Evolutionary conservation across 2,888 invertebrate genomes (phyloP), one percentile per base, ranked within the genome.

Genomic region (Caenorhabditis wallacei): DNA sequence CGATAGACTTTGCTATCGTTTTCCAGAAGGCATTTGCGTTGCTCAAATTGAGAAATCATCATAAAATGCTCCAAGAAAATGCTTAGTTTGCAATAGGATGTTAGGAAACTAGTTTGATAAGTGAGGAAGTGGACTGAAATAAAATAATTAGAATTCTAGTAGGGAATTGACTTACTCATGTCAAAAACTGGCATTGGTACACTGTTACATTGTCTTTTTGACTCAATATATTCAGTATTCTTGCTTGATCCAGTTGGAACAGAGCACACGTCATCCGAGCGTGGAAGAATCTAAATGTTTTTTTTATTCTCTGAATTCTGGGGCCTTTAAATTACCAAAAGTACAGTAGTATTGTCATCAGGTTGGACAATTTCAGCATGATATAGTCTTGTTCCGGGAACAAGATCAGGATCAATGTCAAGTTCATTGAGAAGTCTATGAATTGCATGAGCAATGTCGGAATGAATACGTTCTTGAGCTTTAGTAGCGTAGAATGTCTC

Each of bases 41-140:
- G 89, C 48, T 90, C 90, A 70, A 86, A 90, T 64, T 90, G 89
- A 0, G 87, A 85, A n/a, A 90, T 84, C 88, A 89, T 90, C 13
- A 88, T 83, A 74, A 89, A 96, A 40, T 95, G 95, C 93, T 99
- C 98, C 79, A 98, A 93, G 79, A 97, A 95, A 89, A 97, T 96
- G 88, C 97, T 97, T 18, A 98, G 94, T 80, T 96, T 95, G 1
- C 97, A 96, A 93, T 98, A 98, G 92, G 96, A 95, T 90, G 95
- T 95, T 71, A 98, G 95, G 84, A 98, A 95, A 88, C 95, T 95
- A 64, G 95, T 95, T 92, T 97, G 97, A 93, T 98, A 99, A 1
- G 98, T 97, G 91, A 95, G 95, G 84, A 98, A 94, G 92, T 98
- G 97, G 82, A 97, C 96, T 97, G 96, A 95, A 94, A 96, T 95